A percentile compares a stretch with the other conserved stretches of the same genome.
Evolutionary conservation across 2,113 vertebrate genomes (phyloP).

Genomic region (Oncorhynchus mykiss): DNA sequence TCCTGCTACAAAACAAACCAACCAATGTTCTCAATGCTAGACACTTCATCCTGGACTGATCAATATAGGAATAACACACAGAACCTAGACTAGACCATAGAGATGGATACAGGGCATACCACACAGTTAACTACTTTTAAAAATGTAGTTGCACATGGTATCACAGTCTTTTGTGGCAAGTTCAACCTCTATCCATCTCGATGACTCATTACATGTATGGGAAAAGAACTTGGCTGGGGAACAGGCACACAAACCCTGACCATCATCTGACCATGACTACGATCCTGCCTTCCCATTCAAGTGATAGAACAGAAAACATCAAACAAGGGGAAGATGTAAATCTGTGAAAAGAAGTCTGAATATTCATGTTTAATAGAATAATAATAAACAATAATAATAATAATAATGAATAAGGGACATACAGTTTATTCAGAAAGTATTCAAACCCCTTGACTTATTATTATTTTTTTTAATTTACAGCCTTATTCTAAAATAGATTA

Average conservation of each 20-base stretch:
- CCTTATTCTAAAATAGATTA: no score
- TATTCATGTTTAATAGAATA: not conserved
- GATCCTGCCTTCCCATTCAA: conserved; percentile 5
- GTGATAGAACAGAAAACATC: conserved; percentile 9
- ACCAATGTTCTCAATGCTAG: conserved; percentile 9
- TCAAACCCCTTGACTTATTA: no score
- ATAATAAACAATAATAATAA: not conserved
- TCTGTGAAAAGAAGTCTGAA: conserved; percentile 4
- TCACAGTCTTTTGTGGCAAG: no score
- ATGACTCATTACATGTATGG: not conserved
- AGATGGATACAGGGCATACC: not conserved
- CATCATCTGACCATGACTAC: conserved; percentile 10
- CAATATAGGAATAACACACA: conserved; percentile 11
- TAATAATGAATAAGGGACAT: not conserved
- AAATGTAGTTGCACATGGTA: no score
- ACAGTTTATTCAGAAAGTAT: not conserved
- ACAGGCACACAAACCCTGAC: not conserved
- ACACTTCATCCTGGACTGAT: conserved; percentile 9
- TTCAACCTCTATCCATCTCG: no score
- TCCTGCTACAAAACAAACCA: conserved; percentile 1
- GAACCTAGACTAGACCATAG: not conserved
- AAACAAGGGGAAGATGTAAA: not conserved
- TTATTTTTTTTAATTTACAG: no score
- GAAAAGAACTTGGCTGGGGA: conserved; percentile 1
- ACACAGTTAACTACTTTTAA: not conserved